Evolutionary conservation across 2,113 vertebrate genomes (phyloP).

Genomic region (Psittacula cyanocephala): DNA sequence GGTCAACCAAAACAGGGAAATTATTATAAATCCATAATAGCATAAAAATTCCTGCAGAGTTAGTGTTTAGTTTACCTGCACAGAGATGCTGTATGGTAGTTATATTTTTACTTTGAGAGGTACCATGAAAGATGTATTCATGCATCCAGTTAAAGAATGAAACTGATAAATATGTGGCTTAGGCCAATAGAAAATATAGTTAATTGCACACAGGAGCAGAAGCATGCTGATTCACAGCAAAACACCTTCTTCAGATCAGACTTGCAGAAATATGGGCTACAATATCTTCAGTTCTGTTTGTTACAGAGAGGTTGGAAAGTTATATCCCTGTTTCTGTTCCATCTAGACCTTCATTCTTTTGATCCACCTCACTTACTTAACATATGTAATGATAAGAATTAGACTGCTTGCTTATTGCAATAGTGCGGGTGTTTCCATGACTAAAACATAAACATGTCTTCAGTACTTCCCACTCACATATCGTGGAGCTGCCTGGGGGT

Average conservation of each 20-base stretch:
- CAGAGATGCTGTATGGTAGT: background rate
- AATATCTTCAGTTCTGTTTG: background rate
- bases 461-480: background rate
- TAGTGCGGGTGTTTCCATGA: background rate
- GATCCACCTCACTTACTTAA: background rate
- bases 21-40: fast-evolving
- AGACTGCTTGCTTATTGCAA: background rate
- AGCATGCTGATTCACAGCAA: background rate
- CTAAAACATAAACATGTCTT: background rate
- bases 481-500: background rate
- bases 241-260: background rate
- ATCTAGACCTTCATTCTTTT: background rate
- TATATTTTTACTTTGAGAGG: background rate
- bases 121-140: background rate
- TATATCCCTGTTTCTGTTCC: background rate
- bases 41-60: background rate
- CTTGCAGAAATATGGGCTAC: background rate
- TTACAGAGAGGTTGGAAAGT: background rate
- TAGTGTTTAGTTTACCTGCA: background rate
- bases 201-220: background rate
- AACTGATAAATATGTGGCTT: background rate
- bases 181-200: background rate
- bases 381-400: background rate
- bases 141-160: background rate
- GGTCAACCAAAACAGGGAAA: background rate